Percentiles rank a stretch among this genome's conserved stretches.
Conservation (phyloP, 2,888 invertebrate species). For the Drosophila quinaria region DNA sequence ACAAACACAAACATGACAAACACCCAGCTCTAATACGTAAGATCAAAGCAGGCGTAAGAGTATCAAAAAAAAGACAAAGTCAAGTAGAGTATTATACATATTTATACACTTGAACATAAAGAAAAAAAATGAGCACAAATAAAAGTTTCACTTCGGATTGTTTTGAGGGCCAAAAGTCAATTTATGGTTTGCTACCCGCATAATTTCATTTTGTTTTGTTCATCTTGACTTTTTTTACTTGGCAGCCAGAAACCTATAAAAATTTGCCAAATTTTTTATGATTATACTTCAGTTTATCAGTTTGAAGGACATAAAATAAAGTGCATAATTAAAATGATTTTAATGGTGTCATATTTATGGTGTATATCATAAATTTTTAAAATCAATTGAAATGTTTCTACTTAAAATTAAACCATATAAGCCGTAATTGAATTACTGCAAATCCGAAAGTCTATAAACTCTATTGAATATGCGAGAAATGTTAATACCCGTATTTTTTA, state of each 20-base stretch:
- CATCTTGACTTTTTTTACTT: constrained; percentile 30
- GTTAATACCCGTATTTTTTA: constrained; percentile 7
- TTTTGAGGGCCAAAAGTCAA: constrained; percentile 56
- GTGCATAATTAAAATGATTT: constrained; percentile 51
- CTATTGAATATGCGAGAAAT: neutral
- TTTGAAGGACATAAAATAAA: constrained; percentile 38
- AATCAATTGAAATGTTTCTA: constrained; percentile 3
- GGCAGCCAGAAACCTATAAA: constrained; percentile 35
- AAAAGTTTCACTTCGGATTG: constrained; percentile 46
- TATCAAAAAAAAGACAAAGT: constrained; percentile 12
- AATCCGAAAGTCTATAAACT: constrained; percentile 6
- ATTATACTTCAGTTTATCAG: constrained; percentile 36
- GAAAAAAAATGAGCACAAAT: constrained; percentile 20
- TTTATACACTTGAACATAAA: neutral
- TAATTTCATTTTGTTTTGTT: constrained; percentile 65
- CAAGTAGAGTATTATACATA: constrained; percentile 4
- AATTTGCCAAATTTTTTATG: constrained; percentile 28
- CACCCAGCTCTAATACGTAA: constrained; percentile 34
- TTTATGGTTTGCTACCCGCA: constrained; percentile 70
- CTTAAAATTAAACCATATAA: constrained; percentile 1
- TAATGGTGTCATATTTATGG: constrained; percentile 4
- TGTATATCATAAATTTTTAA: constrained; percentile 7
- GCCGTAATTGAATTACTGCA: constrained; percentile 1
- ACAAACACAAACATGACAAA: constrained; percentile 12
- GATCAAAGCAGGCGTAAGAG: constrained; percentile 58